Base-by-base conservation (phyloP, 2,888 invertebrate genomes). In the Platycheirus rosarum region DNA sequence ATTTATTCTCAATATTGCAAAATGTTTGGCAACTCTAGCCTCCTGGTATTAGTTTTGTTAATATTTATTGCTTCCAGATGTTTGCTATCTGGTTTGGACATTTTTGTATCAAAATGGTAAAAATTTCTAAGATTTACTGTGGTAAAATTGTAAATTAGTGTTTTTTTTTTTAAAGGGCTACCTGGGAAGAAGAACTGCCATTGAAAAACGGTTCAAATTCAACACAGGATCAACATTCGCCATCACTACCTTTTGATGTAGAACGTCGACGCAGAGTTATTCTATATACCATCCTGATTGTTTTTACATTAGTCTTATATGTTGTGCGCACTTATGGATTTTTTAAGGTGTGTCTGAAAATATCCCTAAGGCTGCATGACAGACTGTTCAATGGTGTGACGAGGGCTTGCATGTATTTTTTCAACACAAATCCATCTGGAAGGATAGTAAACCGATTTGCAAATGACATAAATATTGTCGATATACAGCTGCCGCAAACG, bases 371-470 rank as follows among this genome's bases (percentile, higher is more conserved):
- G 2, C 91, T 97, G 0, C 97, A 98, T 88, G 94, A 96, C 86
- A 92, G 90, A 1, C 96, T 97, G 92, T 97, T 98, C 87, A 92
- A 93, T 63, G 93, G 93, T 0, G 93, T 96, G 0, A 93, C 95
- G 0, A 91, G 93, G 62, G 93, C 95, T 0, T 93, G 93, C 0
- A 94, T 95, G 92, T 92, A 93, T 89, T 96, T 96, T 91, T 96
- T 95, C 90, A 95, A 96, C 87, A 93, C 93, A 66, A 96, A 96
- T 88, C 88, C 90, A 0, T 87, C 91, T 89, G 94, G 94, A 6
- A 91, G 93, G 74, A 94, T 95, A 84, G 89, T 95, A 29, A 95
- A 95, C 89, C 92, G 95, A 46, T 95, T 95, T 88, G 93, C 95
- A 1, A 95, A 95, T 88, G 95, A 96, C 87, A 93, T 95, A 42